Conservation (phyloP, 2,888 invertebrate species). For the Xanthorhoe designata region DNA sequence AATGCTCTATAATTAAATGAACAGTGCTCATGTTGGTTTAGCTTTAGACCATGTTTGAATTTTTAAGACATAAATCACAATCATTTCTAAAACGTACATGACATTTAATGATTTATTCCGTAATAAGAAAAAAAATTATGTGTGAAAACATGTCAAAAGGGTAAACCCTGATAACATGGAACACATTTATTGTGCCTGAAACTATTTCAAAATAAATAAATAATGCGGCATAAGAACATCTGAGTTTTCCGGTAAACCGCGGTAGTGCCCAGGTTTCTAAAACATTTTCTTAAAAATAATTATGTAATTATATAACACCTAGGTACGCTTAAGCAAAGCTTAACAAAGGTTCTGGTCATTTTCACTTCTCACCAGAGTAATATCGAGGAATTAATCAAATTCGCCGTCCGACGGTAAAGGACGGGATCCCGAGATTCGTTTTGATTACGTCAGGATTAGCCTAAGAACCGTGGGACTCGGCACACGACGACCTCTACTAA, state of each 20-base stretch:
- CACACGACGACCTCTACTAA: constrained; percentile 56
- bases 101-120: no score
- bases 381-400: constrained; percentile 42
- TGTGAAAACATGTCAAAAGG: no score
- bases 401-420: constrained; percentile 39
- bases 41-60: no score
- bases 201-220: no score
- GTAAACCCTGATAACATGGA: no score
- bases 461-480: constrained; percentile 66
- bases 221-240: no score
- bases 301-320: background rate
- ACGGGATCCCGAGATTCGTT: constrained; percentile 67
- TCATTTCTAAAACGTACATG: no score
- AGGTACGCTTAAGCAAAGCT: no score
- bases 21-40: background rate
- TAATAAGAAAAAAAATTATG: no score
- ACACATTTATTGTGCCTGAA: no score
- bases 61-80: no score
- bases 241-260: no score
- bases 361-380: constrained; percentile 25
- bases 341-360: constrained; percentile 18
- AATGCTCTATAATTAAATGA: constrained; percentile 3
- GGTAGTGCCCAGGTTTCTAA: background rate
- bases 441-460: constrained; percentile 76
- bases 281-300: background rate